A percentile compares a stretch with the other conserved stretches of the same genome.
These are phyloP conservation scores for Premnoplex brunnescens DNA, from an alignment of 2,797 vertebrate species.

Conservation along the genomic window DNA sequence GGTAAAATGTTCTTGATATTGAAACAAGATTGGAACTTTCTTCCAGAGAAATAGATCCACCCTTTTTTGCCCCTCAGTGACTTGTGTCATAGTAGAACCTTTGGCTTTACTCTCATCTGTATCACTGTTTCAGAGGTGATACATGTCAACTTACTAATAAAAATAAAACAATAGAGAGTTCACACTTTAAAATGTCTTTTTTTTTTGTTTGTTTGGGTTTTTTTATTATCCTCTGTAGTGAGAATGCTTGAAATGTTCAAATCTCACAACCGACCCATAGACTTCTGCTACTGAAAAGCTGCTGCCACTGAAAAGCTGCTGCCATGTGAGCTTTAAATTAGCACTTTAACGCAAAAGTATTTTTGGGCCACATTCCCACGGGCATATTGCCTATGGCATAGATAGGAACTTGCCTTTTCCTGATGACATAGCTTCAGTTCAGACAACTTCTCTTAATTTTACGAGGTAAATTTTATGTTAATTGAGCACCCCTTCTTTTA, in stretches of 20 bases:
- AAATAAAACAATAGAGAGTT: slow-evolving; percentile 3
- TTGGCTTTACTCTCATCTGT: not conserved
- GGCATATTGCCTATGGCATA: too few species aligned
- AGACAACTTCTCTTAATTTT: not conserved
- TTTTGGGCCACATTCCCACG: not conserved
- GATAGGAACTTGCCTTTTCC: not conserved
- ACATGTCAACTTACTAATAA: slow-evolving; percentile 5
- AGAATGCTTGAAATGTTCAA: not conserved
- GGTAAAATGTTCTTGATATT: not conserved
- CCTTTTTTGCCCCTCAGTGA: not conserved
- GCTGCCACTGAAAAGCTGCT: not conserved
- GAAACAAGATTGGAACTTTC: slow-evolving; percentile 37
- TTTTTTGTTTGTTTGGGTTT: not conserved
- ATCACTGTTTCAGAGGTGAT: slow-evolving; percentile 16
- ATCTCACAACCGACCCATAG: not conserved
- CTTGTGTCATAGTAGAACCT: not conserved
- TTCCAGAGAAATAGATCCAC: not conserved
- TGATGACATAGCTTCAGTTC: not conserved
- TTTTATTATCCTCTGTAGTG: not conserved
- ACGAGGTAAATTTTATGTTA: not conserved
- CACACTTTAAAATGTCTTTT: not conserved
- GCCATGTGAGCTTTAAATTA: not conserved
- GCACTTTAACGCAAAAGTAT: not conserved
- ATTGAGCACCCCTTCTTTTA: not conserved
- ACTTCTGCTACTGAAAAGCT: not conserved